These are phyloP conservation scores for Eucera pruinosa DNA, from an alignment of 2,888 invertebrate species.

Conservation along the genomic window DNA sequence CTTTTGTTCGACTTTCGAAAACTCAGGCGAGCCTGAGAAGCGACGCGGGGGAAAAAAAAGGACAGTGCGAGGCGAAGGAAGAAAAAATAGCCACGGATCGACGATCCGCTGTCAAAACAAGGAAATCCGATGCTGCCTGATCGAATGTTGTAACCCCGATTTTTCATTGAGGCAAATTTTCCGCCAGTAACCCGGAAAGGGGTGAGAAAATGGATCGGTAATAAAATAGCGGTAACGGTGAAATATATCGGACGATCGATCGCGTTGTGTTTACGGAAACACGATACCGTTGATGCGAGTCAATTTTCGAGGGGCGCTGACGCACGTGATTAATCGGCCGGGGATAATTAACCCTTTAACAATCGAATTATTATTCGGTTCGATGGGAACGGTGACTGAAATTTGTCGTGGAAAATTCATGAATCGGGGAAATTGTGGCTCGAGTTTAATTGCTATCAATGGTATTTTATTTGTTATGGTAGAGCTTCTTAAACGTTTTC, in stretches of 20 bases:
- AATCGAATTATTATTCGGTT: no score
- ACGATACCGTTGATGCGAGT: slow-evolving; percentile 33
- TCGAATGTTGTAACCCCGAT: slow-evolving; percentile 61
- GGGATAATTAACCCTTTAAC: slow-evolving; percentile 30
- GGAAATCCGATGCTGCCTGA: slow-evolving; percentile 78
- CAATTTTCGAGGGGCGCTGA: slow-evolving; percentile 1
- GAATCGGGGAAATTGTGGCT: no score
- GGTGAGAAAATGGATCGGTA: slow-evolving; percentile 44
- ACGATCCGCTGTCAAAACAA: slow-evolving; percentile 83
- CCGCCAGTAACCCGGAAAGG: slow-evolving; percentile 38
- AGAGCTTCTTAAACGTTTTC: no score
- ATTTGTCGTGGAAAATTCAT: no score
- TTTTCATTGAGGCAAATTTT: slow-evolving; percentile 71
- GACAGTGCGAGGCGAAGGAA: background rate
- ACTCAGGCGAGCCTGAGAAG: slow-evolving; percentile 31
- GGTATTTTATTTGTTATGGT: no score
- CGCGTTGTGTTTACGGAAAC: slow-evolving; percentile 48
- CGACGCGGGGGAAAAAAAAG: slow-evolving; percentile 6
- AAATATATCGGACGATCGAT: slow-evolving; percentile 56
- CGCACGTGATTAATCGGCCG: slow-evolving; percentile 33
- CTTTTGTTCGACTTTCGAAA: slow-evolving; percentile 69
- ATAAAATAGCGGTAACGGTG: slow-evolving; percentile 43
- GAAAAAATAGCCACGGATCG: slow-evolving; percentile 75
- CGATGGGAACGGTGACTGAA: no score
- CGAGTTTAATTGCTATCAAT: no score